phyloP scores from a whole-genome alignment of 2,888 invertebrate genomes.

The Eugnorisma glareosa region DNA sequence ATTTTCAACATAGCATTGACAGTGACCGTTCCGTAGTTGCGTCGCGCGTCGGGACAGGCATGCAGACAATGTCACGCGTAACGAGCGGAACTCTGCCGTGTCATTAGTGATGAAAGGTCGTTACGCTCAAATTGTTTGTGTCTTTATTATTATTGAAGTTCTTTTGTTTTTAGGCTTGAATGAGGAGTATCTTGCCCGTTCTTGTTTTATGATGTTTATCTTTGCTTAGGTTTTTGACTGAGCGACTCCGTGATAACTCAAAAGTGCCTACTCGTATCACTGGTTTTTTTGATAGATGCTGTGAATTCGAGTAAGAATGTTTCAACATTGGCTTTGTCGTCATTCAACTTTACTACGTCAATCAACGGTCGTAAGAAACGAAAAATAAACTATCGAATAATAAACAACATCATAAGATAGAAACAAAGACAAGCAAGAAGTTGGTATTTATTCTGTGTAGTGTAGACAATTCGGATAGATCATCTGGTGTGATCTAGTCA shows the following conservation, averaged over 20 bases:
- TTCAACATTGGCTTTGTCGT: too few relatives aligned
- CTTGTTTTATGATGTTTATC: background rate
- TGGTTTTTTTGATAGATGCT: background rate
- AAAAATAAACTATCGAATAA: background rate
- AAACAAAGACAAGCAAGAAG: background rate
- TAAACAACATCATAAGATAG: conserved; percentile 6
- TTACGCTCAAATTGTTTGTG: conserved; percentile 29
- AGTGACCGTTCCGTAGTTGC: conserved; percentile 49
- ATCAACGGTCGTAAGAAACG: background rate
- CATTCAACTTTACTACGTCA: conserved; percentile 16
- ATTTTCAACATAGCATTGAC: conserved; percentile 62
- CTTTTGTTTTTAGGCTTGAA: background rate
- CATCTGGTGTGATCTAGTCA: background rate
- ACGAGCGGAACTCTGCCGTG: conserved; percentile 44
- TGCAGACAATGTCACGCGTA: conserved; percentile 53
- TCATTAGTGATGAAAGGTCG: conserved; percentile 46
- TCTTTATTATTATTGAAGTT: background rate
- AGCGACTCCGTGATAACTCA: background rate
- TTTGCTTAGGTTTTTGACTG: background rate
- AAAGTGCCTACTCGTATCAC: background rate
- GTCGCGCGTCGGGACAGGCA: conserved; percentile 29
- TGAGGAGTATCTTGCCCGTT: background rate
- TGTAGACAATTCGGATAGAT: background rate
- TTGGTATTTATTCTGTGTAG: conserved; percentile 10
- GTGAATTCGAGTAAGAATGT: background rate